Percentiles rank a stretch among this genome's conserved stretches.
Conservation (phyloP, 2,113 vertebrate genomes). For the Origma solitaria region DNA sequence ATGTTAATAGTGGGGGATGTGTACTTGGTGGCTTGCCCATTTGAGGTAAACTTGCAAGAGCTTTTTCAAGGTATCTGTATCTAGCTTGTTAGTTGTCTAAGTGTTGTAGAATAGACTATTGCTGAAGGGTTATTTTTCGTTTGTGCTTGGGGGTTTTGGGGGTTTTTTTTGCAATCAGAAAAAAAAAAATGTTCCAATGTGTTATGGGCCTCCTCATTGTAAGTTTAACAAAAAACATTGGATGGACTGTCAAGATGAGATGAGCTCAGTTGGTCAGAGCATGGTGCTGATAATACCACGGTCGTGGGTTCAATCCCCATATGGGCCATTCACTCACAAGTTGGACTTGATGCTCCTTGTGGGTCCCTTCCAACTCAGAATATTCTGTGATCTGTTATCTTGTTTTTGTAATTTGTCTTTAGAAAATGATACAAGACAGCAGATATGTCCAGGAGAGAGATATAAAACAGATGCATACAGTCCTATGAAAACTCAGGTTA, state of each 20-base stretch:
- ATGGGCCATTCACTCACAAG: not conserved
- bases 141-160: not conserved
- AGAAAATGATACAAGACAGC: not conserved
- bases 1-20: fast-evolving
- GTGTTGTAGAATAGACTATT: not conserved
- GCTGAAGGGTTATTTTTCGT: not conserved
- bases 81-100: not conserved
- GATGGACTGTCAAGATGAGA: not conserved
- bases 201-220: not conserved
- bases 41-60: not conserved
- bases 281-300: not conserved
- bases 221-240: not conserved
- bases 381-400: not conserved
- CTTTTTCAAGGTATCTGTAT: not conserved
- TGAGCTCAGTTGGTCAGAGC: not conserved
- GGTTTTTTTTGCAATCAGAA: not conserved
- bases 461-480: not conserved
- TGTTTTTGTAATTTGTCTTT: not conserved
- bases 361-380: not conserved
- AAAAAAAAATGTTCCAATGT: not conserved
- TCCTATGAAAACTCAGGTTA: not conserved
- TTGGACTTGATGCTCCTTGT: not conserved
- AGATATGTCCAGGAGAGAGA: not conserved
- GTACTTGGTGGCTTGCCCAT: not conserved
- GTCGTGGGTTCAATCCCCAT: not conserved